Evolutionary conservation across 23 tunicate genomes (phyloP), one percentile per base, ranked within the genome.

Genomic region (Botrylloides violaceus): DNA sequence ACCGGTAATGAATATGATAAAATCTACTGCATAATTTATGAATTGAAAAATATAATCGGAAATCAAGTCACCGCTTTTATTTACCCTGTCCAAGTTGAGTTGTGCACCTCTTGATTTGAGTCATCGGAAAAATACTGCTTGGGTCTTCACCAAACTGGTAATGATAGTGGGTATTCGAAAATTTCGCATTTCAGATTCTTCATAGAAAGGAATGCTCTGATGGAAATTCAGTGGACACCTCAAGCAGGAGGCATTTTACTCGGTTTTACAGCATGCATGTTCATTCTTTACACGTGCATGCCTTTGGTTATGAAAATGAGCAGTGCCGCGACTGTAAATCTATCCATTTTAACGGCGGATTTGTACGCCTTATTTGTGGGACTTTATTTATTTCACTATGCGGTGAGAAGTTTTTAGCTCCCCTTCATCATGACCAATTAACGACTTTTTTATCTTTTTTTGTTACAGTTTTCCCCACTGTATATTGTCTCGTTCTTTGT

Each of bases 321-420:
- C 34, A 90, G 97, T 48, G 97, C 97, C 2, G 80, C 85, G 3
- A 75, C 85, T 28, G 97, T 90, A 58, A 90, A 90, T 49, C 65
- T 90, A n/a, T 90, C 97, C 35, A 55, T 90, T 4, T 49, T 90
- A 26, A 90, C 97, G 2, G 88, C 97, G 1, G 97, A 90, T 77
- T 62, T 83, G 4, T 90, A 73, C 61, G 88, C 97, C 4, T 32
- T 90, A 22, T 83, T 90, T 61, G 90, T 68, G 20, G 97, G 97
- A 49, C 32, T 79, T 23, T 90, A 72, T 55, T 48, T 90, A 20
- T 90, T 90, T 61, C 34, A 74, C 28, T 36, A 90, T 65, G 58
- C 78, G 79, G 97, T 90, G 28, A 70, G 71, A 25, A 27, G 30
- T 6, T 59, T 27, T 19, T 20, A 20, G 18, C 0, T 18, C 22